A percentile compares a stretch with the other conserved stretches of the same genome.
These are phyloP conservation scores for Cynopterus sphinx DNA, from an alignment of 2,797 vertebrate species.

Conservation along the genomic window DNA sequence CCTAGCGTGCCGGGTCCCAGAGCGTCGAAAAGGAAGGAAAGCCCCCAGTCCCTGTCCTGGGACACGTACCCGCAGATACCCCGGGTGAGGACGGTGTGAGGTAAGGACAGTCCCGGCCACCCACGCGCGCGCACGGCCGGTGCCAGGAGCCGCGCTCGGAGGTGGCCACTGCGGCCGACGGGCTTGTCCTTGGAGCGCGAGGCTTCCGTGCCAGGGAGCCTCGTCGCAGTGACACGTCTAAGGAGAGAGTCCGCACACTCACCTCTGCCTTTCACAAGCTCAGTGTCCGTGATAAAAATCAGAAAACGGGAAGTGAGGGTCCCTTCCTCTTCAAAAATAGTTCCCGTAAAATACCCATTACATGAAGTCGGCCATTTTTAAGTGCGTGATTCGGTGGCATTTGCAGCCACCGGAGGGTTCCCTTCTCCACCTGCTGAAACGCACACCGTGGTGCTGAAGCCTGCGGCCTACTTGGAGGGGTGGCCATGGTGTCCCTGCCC, in stretches of 20 bases:
- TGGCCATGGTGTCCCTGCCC: background rate
- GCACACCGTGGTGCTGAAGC: background rate
- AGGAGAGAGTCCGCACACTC: background rate
- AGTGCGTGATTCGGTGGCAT: background rate
- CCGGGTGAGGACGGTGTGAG: background rate
- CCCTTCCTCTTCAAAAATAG: background rate
- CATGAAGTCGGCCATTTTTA: background rate
- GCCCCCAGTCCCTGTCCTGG: no score
- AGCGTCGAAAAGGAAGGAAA: background rate
- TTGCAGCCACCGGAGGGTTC: no score
- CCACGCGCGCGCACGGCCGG: no score
- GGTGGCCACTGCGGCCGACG: no score
- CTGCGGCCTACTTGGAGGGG: rapidly evolving
- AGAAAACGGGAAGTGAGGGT: background rate
- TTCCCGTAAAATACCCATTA: background rate
- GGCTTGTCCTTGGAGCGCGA: no score
- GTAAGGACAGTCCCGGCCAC: no score
- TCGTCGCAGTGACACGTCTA: background rate
- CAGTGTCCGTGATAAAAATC: background rate
- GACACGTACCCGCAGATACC: no score
- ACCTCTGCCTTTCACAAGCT: background rate
- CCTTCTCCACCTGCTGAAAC: rapidly evolving
- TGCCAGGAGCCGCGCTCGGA: no score
- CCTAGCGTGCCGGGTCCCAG: background rate
- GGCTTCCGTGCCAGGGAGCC: background rate